Base-by-base conservation (phyloP, 1,140 invertebrate species). In the Thalassaphorura encarpata region DNA sequence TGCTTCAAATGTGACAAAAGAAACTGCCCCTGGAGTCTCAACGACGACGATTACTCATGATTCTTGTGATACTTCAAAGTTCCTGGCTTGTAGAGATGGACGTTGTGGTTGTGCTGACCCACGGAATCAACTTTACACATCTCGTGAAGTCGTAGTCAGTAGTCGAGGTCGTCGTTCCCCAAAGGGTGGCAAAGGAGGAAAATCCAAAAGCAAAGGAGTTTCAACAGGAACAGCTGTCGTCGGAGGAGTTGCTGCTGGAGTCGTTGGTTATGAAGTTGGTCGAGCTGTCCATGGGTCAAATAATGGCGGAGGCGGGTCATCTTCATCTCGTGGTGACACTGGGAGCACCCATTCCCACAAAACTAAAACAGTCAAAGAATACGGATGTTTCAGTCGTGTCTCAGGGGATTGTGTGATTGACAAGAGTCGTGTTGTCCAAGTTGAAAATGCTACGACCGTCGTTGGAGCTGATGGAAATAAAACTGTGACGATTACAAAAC, bases 101-200 rank as follows among this genome's bases (percentile, higher is more conserved):
- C 15, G 60, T 16, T 61, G 60, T 40, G 24, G n/a, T 2, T 61
- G 60, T 24, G 24, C 27, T 6, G 60, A 61, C 31, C 27, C 27
- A 41, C 50, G 21, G 18, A 61, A 54, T 41, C 60, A 61, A 31
- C 36, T 61, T 39, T 61, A 57, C 40, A 45, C 42, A 0, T 50
- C 36, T 39, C 47, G 36, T n/a, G 43, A 40, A 13, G 31, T 29
- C 19, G 18, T 31, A 19, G 51, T 46, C 3, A 18, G n/a, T 8
- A 31, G 26, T 28, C 49, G 60, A 16, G 24, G 43, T 6, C 46
- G 39, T 23, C 42, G 60, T 21, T 42, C 27, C 2, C 48, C 54
- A 1, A 48, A 48, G 26, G 54, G 54, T 29, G 52, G 57, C 4
- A 19, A 6, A 26, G 19, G 5, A 4, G 27, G 21, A 23, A 53